Base-by-base conservation (phyloP, 1,140 invertebrate species). In the Bombus sibiricus region DNA sequence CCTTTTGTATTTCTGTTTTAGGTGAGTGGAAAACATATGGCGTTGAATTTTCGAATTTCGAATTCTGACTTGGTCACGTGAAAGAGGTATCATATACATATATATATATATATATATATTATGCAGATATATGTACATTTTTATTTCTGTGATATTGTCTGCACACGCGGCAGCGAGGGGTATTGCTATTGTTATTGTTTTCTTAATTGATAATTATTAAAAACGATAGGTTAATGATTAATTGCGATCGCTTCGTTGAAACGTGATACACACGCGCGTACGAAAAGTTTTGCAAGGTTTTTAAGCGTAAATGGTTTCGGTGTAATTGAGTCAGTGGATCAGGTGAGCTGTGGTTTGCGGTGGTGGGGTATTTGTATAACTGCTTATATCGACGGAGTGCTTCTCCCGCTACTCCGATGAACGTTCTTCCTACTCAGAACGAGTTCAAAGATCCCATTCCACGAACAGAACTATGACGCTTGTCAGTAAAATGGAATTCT, bases 1-100 rank as follows among this genome's bases (percentile, higher is more conserved):
- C 37, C 10, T 5, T 75, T 78, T 83, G 34, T 71, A 68, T 87
- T 86, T 91, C 53, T 90, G 91, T 92, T 93, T 71, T 87, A 92
- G 91, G 92, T 91, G 84, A 91, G 91, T 89, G 18, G 18, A 64
- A 57, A 47, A 62, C 43, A 43, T 62, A 15, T 34, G 18, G 12
- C 75, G 34, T 13, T 3, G 15, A 15, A 41, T 73, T 73, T 34
- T 28, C 59, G 9, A 64, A 10, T 62, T 62, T 41, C 57, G 12
- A 37, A 57, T 59, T 28, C 3, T 25, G 37, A 9, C 25, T 62
- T 28, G 37, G 13, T 47, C 3, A 12, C 4, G 13, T 25, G 25
- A 34, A 73, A 68, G 18, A 62, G 22, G 15, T 43, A 22, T 53
- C 47, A 6, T 6, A 18, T n/a, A n/a, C n/a, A n/a, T n/a, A n/a